These are phyloP conservation scores for Corydoras sp. DNA, from an alignment of 2,113 vertebrate species.

Conservation along the genomic window DNA sequence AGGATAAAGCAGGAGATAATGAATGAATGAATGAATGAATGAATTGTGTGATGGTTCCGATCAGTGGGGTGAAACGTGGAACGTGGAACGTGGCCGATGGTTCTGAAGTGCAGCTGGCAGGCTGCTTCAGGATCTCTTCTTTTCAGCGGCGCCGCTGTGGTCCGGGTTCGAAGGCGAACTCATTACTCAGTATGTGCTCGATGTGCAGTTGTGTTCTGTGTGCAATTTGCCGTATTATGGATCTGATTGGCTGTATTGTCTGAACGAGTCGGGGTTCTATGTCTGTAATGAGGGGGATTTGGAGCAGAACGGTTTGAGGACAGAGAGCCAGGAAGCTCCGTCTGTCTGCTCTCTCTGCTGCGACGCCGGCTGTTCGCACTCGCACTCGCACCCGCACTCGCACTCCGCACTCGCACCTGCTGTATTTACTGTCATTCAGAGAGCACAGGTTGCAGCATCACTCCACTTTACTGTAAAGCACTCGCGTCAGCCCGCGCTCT, in stretches of 20 bases:
- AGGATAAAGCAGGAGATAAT: too few relatives aligned
- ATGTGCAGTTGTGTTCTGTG: constrained; percentile 21
- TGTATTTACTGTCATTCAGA: constrained; percentile 36
- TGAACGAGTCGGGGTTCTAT: background rate
- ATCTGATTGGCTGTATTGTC: constrained; percentile 19
- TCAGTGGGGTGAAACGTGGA: too few relatives aligned
- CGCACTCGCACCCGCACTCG: constrained; percentile 29
- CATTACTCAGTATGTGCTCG: constrained; percentile 13
- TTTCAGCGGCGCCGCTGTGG: background rate
- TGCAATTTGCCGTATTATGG: constrained; percentile 21
- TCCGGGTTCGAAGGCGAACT: background rate
- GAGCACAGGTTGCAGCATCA: constrained; percentile 16
- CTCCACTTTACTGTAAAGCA: background rate
- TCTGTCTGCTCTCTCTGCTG: constrained; percentile 32
- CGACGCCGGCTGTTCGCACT: constrained; percentile 29
- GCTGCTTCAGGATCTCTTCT: background rate
- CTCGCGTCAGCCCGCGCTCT: constrained; percentile 1
- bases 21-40: too few relatives aligned
- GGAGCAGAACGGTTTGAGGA: background rate
- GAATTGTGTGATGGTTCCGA: too few relatives aligned
- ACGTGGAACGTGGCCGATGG: background rate
- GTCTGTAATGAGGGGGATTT: constrained; percentile 19
- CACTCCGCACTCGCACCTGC: constrained; percentile 36
- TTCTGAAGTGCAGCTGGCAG: background rate
- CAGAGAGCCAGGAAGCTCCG: constrained; percentile 27